These are phyloP conservation scores for Prunella fulvescens DNA, from an alignment of 2,113 vertebrate genomes.

Conservation along the genomic window DNA sequence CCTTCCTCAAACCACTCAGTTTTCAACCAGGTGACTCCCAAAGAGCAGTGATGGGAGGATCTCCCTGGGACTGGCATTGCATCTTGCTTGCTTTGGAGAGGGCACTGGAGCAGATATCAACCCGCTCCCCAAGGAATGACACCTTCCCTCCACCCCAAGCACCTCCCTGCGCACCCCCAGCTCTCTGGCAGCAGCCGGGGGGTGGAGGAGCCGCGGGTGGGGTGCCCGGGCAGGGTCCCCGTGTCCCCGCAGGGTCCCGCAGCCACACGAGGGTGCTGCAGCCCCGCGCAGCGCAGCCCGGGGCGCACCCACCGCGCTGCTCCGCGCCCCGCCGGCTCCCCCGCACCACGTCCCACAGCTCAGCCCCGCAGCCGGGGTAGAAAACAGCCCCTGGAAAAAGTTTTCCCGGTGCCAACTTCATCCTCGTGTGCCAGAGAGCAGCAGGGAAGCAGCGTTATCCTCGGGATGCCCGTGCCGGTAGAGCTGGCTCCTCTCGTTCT, in stretches of 20 bases:
- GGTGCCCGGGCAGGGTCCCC: neutral
- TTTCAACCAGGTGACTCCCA: neutral
- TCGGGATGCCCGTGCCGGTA: rapidly evolving
- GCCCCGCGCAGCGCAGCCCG: neutral
- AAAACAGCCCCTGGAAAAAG: rapidly evolving
- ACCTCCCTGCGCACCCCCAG: too few relatives aligned
- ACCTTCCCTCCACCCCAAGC: neutral
- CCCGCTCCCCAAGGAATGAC: rapidly evolving
- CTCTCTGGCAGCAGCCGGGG: neutral
- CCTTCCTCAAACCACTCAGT: neutral
- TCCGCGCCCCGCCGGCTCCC: neutral
- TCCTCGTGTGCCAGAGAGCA: neutral
- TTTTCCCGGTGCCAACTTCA: neutral
- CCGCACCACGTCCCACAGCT: rapidly evolving
- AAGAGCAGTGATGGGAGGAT: neutral
- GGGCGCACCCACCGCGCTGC: neutral
- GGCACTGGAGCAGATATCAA: rapidly evolving
- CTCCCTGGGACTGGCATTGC: neutral
- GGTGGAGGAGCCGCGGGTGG: neutral
- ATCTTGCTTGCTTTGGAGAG: neutral
- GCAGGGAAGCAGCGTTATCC: neutral
- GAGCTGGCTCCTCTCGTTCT: neutral
- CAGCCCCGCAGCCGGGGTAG: rapidly evolving
- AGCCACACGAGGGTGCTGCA: conserved; percentile 57
- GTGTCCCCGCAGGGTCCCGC: neutral